Evolutionary conservation across 2,888 invertebrate species (phyloP), one percentile per base, ranked within the genome.

Genomic region (Yponomeuta plumbellus): DNA sequence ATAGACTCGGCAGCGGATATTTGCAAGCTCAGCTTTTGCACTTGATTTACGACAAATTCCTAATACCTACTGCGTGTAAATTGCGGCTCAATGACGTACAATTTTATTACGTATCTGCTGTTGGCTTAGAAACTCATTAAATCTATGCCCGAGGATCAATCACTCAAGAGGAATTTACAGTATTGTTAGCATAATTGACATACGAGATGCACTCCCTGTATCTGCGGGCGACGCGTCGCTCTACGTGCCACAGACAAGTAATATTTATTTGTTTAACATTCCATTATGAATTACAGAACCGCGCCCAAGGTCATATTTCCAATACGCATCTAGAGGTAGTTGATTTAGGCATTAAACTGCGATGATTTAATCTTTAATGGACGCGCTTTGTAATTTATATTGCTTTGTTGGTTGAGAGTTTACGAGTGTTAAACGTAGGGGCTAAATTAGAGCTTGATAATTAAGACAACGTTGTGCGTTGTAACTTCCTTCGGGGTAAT

Each of bases 101-200:
- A 59, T 59, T 20, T 59, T 59, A 59, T 59, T 59, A 21, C 59
- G n/a, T n/a, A 22, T 23, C 21, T 23, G 22, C n/a, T 59, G 13
- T 22, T 11, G 5, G 59, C 59, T 59, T 59, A 59, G 59, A 21
- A 10, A 23, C 20, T 59, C 59, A 22, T 59, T 59, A 59, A 21
- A 59, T 22, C 59, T 59, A 23, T 59, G 21, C 22, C 59, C 11
- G 21, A 59, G 59, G 59, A 59, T 22, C 23, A 21, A 59, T 59
- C 22, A 59, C 13, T 59, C 59, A 23, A 6, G 59, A 59, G 8
- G 59, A 59, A 59, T 59, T 59, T 59, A 21, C 23, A 59, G 59
- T 59, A 59, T 59, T 59, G 59, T 20, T 59, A 22, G 13, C 8
- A 21, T 21, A 59, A 20, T 52, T 52, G 13, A 17, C 44, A 17